These are phyloP conservation scores for Tapirus indicus DNA, from an alignment of 2,797 vertebrate species.

Conservation along the genomic window DNA sequence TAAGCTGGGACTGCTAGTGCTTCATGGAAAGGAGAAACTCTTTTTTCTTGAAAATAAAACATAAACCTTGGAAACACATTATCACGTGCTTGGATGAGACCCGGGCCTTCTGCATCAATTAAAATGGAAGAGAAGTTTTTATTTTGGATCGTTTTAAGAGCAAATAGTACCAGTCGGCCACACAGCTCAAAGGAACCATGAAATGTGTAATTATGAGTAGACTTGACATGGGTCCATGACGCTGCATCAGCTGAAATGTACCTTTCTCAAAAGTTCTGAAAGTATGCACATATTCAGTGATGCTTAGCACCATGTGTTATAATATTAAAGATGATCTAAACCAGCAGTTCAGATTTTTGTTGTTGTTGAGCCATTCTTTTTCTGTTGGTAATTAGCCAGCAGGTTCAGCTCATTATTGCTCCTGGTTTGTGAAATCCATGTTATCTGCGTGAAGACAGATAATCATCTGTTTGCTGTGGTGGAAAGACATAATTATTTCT, in stretches of 20 bases:
- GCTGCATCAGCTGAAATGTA: not conserved
- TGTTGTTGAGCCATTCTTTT: slow-evolving; percentile 26
- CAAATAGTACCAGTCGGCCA: not conserved
- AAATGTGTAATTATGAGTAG: not conserved
- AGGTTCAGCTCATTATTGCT: slow-evolving; percentile 67
- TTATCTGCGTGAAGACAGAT: slow-evolving; percentile 47
- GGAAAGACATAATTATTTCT: slow-evolving; percentile 66
- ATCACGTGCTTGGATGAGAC: slow-evolving; percentile 28
- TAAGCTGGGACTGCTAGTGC: not conserved
- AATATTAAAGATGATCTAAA: not conserved
- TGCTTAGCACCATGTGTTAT: not conserved
- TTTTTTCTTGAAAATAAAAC: slow-evolving; percentile 53
- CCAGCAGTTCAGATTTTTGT: slow-evolving; percentile 51
- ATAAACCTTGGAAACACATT: slow-evolving; percentile 53
- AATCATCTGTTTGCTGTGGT: slow-evolving; percentile 55
- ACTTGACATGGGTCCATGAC: not conserved
- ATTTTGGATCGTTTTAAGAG: not conserved
- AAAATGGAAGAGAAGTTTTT: slow-evolving; percentile 48
- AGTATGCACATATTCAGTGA: not conserved
- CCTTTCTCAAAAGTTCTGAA: not conserved
- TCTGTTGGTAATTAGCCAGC: slow-evolving; percentile 63
- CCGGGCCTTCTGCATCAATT: slow-evolving; percentile 7
- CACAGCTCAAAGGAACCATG: not conserved
- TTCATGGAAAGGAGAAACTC: not conserved
- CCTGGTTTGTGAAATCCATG: slow-evolving; percentile 55